Base-by-base conservation (phyloP, 2,888 invertebrate species). In the Microctonus aethiopoides region DNA sequence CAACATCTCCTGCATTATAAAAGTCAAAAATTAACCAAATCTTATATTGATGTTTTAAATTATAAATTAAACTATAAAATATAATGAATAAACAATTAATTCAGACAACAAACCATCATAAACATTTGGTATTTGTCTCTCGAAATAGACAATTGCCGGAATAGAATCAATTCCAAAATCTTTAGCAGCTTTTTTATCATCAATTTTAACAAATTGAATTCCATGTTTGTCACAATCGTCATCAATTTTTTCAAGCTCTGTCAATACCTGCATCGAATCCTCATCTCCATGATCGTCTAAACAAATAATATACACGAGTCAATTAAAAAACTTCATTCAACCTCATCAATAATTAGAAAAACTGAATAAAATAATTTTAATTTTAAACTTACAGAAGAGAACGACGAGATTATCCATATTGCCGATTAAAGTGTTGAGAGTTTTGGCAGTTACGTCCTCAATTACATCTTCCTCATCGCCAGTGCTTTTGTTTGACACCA, bases 401-500 rank as follows among this genome's bases (percentile, higher is more conserved):
- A 97, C 97, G 79, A 96, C 96, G 84, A 97, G 91, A 87, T 96
- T 94, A 84, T 97, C 96, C 75, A 96, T 94, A 81, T 95, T 95
- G 82, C 92, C 93, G 79, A 97, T 96, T 59, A 97, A 90, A 51
- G 95, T 95, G 80, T 93, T 92, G 71, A 97, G 89, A 41, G 95
- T 95, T 87, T 95, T 95, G 69, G 94, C 91, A n/a, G 95, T 95
- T 69, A 97, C 96, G 84, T 97, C 96, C 87, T 97, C 97, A 80
- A 97, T 97, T 68, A 96, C 93, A 86, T 96, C 96, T 83, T 96
- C 96, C 85, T 96, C 96, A 84, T 96, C 96, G 56, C 95, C 96
- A 46, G 95, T 95, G 72, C 95, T 95, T 87, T 96, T 96, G 87
- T 96, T 96, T 78, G 95, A 93, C 74, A 97, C 94, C 83, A 97